These are phyloP conservation scores for Circaetus cinerascens DNA, from an alignment of 2,113 vertebrate species.

Conservation along the genomic window DNA sequence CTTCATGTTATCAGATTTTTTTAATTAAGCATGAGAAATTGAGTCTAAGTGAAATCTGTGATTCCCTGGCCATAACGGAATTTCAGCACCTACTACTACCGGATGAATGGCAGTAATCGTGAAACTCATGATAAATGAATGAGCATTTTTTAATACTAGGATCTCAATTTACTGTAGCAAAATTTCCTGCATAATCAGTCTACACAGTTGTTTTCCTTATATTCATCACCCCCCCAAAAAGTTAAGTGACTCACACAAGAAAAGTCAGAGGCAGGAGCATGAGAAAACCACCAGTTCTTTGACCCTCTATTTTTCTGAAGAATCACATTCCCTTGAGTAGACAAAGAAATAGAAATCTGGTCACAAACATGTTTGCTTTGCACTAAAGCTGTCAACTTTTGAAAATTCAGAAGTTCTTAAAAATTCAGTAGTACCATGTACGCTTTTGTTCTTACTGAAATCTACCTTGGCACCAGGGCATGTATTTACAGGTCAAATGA, in stretches of 20 bases:
- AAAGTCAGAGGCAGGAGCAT: not conserved
- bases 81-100: not conserved
- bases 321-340: not conserved
- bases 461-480: not conserved
- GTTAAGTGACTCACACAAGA: not conserved
- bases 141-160: not conserved
- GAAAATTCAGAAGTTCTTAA: not conserved
- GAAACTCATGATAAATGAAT: not conserved
- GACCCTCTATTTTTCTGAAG: not conserved
- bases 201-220: not conserved
- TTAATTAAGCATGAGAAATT: not conserved
- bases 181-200: not conserved
- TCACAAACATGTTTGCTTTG: not conserved
- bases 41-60: not conserved
- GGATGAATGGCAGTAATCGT: not conserved
- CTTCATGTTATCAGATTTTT: not conserved
- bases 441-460: not conserved
- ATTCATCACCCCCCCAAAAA: not conserved
- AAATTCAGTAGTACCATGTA: not conserved
- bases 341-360: not conserved
- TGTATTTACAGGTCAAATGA: not conserved
- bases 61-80: not conserved
- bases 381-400: not conserved
- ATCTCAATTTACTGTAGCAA: not conserved
- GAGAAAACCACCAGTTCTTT: not conserved